A percentile compares a stretch with the other conserved stretches of the same genome.
Conservation (phyloP, 2,888 invertebrate species). For the Xanthia icteritia region DNA sequence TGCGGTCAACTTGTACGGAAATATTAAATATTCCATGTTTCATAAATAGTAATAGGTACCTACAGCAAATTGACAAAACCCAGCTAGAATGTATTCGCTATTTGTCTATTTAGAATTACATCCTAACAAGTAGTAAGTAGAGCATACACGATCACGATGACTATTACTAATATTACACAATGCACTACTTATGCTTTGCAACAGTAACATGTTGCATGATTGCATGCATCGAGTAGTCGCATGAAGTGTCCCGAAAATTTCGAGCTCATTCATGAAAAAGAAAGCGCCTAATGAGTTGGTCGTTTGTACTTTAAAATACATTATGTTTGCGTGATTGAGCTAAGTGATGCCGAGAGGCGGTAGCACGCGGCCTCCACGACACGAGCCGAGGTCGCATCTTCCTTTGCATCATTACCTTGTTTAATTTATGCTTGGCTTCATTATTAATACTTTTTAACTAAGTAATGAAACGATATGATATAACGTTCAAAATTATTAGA, state of each 20-base stretch:
- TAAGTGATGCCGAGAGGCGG: conserved; percentile 69
- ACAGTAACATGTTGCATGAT: conserved; percentile 28
- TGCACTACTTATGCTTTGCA: conserved; percentile 34
- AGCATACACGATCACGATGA: conserved; percentile 38
- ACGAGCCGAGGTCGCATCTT: conserved; percentile 81
- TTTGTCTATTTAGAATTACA: conserved; percentile 10
- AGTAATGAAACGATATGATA: conserved; percentile 54
- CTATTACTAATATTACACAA: conserved; percentile 38
- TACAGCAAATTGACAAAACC: neutral
- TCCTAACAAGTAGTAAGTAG: conserved; percentile 34
- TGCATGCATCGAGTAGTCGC: conserved; percentile 24
- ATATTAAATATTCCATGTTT: neutral
- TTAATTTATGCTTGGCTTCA: conserved; percentile 70
- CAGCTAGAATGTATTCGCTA: neutral
- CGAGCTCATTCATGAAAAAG: conserved; percentile 36
- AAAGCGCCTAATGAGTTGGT: conserved; percentile 60
- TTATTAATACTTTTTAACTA: conserved; percentile 54
- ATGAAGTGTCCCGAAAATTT: conserved; percentile 29
- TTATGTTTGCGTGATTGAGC: conserved; percentile 74
- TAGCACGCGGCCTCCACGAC: conserved; percentile 74
- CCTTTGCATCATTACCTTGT: conserved; percentile 79
- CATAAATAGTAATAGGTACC: neutral
- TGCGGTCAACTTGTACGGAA: neutral
- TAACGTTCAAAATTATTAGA: conserved; percentile 54
- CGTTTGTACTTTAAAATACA: conserved; percentile 68